Evolutionary conservation across 2,113 vertebrate species (phyloP).

Genomic region (Sander vitreus): DNA sequence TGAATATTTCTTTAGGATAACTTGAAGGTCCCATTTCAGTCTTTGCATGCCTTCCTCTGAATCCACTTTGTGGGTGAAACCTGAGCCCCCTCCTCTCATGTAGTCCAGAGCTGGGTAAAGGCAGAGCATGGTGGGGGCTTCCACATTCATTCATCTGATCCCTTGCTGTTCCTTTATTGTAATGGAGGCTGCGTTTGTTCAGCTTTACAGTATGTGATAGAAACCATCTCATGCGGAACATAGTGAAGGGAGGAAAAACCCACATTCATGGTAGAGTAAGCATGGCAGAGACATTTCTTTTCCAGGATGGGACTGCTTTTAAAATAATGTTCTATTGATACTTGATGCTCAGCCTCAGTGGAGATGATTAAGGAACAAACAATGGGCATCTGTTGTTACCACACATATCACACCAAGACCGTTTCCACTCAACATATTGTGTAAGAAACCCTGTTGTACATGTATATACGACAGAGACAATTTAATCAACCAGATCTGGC

Average conservation of each 20-base stretch:
- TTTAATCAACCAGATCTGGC: neutral
- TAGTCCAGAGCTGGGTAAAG: neutral
- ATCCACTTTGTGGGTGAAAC: conserved; percentile 1
- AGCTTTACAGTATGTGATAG: neutral
- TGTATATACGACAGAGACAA: neutral
- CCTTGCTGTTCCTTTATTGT: neutral
- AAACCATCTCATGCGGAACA: neutral
- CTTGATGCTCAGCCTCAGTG: neutral
- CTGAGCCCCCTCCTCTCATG: conserved; percentile 32
- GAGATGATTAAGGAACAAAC: conserved; percentile 22
- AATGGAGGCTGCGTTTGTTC: conserved; percentile 1
- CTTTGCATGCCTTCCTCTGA: neutral
- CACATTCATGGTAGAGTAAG: neutral
- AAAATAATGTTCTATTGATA: conserved; percentile 12
- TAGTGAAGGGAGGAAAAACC: neutral
- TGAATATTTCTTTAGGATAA: neutral
- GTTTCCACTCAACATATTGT: neutral
- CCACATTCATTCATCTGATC: neutral
- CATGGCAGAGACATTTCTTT: neutral
- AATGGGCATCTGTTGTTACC: conserved; percentile 6
- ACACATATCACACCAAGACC: neutral
- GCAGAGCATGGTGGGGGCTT: neutral
- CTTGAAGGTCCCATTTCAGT: neutral
- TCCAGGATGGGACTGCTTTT: conserved; percentile 8
- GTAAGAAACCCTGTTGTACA: neutral